Evolutionary conservation across 2,113 vertebrate genomes (phyloP).

Genomic region (Neolamprologus tretocephalus): DNA sequence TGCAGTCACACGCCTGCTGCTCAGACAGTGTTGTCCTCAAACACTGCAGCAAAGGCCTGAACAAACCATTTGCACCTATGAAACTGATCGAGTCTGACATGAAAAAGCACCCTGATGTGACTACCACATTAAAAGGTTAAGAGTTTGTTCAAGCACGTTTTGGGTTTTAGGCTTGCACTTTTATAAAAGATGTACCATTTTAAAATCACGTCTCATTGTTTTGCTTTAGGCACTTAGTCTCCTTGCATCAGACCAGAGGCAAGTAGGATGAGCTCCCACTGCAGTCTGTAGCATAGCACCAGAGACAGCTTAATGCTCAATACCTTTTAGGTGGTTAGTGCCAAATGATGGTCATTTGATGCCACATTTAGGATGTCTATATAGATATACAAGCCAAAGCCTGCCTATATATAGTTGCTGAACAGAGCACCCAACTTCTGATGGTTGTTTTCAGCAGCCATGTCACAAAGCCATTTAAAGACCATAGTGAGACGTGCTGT

Average conservation of each 20-base stretch:
- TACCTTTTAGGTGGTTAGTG: rapidly evolving
- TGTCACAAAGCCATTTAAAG: neutral
- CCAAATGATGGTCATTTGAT: neutral
- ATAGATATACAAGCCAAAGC: neutral
- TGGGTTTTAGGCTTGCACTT: neutral
- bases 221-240: neutral
- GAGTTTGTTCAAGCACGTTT: neutral
- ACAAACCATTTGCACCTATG: neutral
- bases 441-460: neutral
- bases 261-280: neutral
- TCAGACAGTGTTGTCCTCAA: neutral
- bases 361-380: neutral
- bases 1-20: neutral
- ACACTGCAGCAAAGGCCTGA: neutral
- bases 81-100: neutral
- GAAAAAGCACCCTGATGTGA: neutral
- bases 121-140: neutral
- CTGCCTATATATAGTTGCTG: neutral
- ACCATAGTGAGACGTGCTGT: neutral
- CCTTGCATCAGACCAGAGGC: neutral
- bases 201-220: neutral
- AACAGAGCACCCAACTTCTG: neutral
- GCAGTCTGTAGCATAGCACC: neutral
- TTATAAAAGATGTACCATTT: neutral
- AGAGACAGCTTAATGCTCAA: neutral